A percentile compares a stretch with the other conserved stretches of the same genome.
phyloP scores from a whole-genome alignment of 2,888 invertebrate species.

The Seira sanloemensis region DNA sequence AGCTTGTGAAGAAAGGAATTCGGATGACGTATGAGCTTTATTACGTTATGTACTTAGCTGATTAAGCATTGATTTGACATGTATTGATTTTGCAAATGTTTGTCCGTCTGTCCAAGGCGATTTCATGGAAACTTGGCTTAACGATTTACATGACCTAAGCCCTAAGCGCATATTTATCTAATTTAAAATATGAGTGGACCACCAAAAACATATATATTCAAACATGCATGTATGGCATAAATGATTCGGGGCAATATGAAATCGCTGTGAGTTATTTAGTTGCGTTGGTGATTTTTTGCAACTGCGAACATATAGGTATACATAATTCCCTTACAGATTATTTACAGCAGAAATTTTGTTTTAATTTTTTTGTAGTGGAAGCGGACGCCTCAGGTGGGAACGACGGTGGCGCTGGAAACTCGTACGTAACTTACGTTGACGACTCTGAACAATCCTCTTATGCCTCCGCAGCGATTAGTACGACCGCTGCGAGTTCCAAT shows the following conservation, averaged over 20 bases:
- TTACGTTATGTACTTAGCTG: too few relatives aligned
- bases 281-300: not conserved
- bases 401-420: constrained; percentile 76
- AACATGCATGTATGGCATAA: too few relatives aligned
- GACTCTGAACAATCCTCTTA: constrained; percentile 79
- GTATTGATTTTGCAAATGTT: not conserved
- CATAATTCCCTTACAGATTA: not conserved
- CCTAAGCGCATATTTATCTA: too few relatives aligned
- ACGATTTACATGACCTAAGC: too few relatives aligned
- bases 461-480: constrained; percentile 61
- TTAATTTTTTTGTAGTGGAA: constrained; percentile 73
- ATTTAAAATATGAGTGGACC: too few relatives aligned
- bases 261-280: not conserved
- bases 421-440: constrained; percentile 82
- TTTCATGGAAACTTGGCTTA: too few relatives aligned
- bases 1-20: not conserved
- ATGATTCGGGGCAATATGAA: not conserved
- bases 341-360: too few relatives aligned
- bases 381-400: constrained; percentile 68
- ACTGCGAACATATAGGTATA: too few relatives aligned
- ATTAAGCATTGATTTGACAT: too few relatives aligned
- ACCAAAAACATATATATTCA: too few relatives aligned
- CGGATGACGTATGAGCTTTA: too few relatives aligned
- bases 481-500: constrained; percentile 76
- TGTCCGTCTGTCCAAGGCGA: too few relatives aligned